Evolutionary conservation across 1,140 invertebrate species (phyloP), one percentile per base, ranked within the genome.

Genomic region (Pseudomyrmex sp.): DNA sequence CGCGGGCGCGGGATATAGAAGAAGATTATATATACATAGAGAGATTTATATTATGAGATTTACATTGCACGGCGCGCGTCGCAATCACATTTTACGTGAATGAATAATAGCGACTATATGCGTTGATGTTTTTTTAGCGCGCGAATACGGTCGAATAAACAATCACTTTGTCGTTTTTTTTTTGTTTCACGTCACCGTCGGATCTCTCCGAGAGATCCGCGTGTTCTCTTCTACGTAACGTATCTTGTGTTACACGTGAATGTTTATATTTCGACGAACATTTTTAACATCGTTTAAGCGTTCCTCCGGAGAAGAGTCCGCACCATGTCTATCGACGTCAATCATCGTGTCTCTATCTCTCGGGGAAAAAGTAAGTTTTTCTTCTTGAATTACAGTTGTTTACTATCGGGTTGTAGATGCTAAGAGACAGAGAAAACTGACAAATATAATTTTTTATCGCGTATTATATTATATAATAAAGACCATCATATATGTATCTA

Each of bases 171-270:
- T 68, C 73, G 5, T 65, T 73, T 52, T 18, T 52, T 18, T 50
- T 68, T 70, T 26, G 7, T 77, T 77, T 63, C 56, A 68, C 63
- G 8, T 76, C 77, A 18, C 65, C 23, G 69, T 62, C 61, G 44
- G 26, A 50, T n/a, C 88, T 85, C 59, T 85, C 59, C 58, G 72
- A 88, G 70, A 72, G 54, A 18, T 75, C 69, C 56, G 44, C 65
- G 20, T 8, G 26, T 74, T 63, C 46, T 65, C 56, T 65, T 35
- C 35, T 35, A 35, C 35, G 20, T 79, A 10, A 79, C 26, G 10
- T 12, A 18, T 69, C 35, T 35, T 35, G 35, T 70, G 20, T 63
- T 63, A 20, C 10, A 65, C n/a, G 13, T 72, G 23, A 72, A 72
- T 23, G 5, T 18, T 18, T 35, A 7, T 35, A 35, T 70, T 72